These are phyloP conservation scores for Etheostoma spectabile DNA, from an alignment of 2,113 vertebrate species.

Conservation along the genomic window DNA sequence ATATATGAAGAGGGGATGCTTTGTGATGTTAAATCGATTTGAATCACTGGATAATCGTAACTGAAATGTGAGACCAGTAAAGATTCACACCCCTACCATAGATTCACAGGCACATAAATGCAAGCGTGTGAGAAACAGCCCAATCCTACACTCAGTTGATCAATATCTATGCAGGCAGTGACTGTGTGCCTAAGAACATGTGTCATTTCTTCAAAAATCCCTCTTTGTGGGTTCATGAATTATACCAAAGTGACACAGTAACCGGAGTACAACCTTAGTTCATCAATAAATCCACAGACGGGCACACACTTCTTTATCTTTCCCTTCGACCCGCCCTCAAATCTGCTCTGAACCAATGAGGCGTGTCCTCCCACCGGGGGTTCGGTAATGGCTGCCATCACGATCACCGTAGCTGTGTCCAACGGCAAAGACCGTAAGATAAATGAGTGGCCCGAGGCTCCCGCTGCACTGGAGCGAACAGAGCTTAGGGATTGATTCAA, in stretches of 20 bases:
- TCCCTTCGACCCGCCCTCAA: conserved; percentile 63
- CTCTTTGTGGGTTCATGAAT: conserved; percentile 46
- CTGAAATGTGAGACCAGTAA: too few relatives aligned
- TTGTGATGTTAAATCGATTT: too few relatives aligned
- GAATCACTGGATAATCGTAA: too few relatives aligned
- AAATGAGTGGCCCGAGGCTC: conserved; percentile 68
- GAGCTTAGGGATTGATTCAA: conserved; percentile 65
- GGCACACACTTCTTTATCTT: conserved; percentile 62
- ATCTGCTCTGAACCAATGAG: conserved; percentile 77
- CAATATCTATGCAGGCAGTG: background rate
- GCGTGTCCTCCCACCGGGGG: conserved; percentile 65
- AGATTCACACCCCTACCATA: background rate
- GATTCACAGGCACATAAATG: conserved; percentile 21
- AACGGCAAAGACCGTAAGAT: conserved; percentile 65
- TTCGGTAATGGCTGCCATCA: conserved; percentile 77
- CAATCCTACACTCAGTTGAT: background rate
- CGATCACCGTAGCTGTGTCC: conserved; percentile 60
- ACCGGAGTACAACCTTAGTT: conserved; percentile 20
- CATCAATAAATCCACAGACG: conserved; percentile 60
- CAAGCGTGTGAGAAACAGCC: conserved; percentile 7
- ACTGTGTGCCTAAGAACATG: background rate
- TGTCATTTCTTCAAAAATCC: conserved; percentile 21
- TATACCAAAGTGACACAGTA: conserved; percentile 54
- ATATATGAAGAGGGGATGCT: too few relatives aligned
- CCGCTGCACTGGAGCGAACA: conserved; percentile 54